Evolutionary conservation across 1,140 invertebrate genomes (phyloP), one percentile per base, ranked within the genome.

Genomic region (Drosophila hydei): DNA sequence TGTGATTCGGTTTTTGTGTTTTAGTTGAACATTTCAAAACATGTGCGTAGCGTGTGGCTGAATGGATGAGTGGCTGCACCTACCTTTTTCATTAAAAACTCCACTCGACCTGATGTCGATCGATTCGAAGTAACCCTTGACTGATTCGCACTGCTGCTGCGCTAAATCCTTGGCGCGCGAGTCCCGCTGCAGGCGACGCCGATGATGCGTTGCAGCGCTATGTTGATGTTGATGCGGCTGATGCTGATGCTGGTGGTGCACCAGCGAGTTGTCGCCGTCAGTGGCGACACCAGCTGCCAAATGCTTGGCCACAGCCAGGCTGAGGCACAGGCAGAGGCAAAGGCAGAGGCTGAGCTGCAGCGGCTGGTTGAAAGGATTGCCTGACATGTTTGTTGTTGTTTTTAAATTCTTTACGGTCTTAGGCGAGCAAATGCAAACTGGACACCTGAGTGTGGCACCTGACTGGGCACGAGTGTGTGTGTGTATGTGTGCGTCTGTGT

Each of bases 61-160:
- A 38, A 5, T 40, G 52, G 52, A 0, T 38, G 14, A 5, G n/a
- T 51, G 12, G 21, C 3, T 52, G 47, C 12, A 75, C 65, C 45
- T 70, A 90, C 89, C 89, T 90, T 90, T 90, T 69, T 90, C 80
- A 73, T 78, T 79, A 69, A 74, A 77, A 60, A 69, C 54, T 72
- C 85, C 89, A 69, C 65, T 77, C 79, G 83, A 67, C 62, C 81
- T 74, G 61, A 90, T 89, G 77, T 89, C 84, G 76, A 90, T 90
- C 59, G 89, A 84, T 62, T 87, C 79, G 56, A 90, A 90, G 72
- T 89, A 90, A 58, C 69, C 72, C 64, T 79, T 79, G 69, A 90
- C 81, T 40, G 63, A 55, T n/a, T 87, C 80, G 58, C 89, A 90
- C 68, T 89, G 85, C 42, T 63, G 74, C 63, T 83, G 75, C 70